These are phyloP conservation scores for Sebastes fasciatus DNA, from an alignment of 2,113 vertebrate species.

Conservation along the genomic window DNA sequence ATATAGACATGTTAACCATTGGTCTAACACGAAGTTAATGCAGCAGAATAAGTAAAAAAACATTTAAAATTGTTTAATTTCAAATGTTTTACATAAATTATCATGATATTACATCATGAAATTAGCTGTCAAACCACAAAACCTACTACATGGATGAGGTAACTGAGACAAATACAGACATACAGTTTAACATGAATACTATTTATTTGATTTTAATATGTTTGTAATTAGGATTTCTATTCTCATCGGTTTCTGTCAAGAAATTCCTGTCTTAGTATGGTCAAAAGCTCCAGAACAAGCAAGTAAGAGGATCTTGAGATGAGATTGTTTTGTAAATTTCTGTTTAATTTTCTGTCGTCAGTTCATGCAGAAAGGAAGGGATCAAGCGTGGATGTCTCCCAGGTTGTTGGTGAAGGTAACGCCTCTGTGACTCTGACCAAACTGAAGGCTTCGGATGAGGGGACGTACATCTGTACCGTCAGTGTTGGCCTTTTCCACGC, in stretches of 20 bases:
- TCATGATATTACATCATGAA: neutral
- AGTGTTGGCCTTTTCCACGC: constrained; percentile 72
- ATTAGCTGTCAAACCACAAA: neutral
- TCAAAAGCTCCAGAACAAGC: neutral
- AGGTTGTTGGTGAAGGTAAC: constrained; percentile 74
- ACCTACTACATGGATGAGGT: neutral
- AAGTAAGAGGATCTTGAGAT: neutral
- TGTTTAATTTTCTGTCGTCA: constrained; percentile 49
- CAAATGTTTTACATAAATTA: neutral
- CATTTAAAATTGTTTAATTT: neutral
- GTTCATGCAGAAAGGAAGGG: constrained; percentile 68
- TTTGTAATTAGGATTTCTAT: neutral
- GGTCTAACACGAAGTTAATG: neutral
- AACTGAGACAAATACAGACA: neutral
- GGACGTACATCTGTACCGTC: constrained; percentile 87
- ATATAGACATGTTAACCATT: neutral
- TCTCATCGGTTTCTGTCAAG: neutral
- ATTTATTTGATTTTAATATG: neutral
- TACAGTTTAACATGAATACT: neutral
- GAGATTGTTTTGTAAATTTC: neutral
- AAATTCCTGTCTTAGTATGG: neutral
- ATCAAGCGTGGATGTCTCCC: constrained; percentile 61
- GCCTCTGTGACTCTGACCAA: constrained; percentile 80
- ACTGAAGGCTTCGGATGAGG: constrained; percentile 83
- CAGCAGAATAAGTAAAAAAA: neutral